Evolutionary conservation across 2,888 invertebrate species (phyloP).

Genomic region (Ochropleura plecta): DNA sequence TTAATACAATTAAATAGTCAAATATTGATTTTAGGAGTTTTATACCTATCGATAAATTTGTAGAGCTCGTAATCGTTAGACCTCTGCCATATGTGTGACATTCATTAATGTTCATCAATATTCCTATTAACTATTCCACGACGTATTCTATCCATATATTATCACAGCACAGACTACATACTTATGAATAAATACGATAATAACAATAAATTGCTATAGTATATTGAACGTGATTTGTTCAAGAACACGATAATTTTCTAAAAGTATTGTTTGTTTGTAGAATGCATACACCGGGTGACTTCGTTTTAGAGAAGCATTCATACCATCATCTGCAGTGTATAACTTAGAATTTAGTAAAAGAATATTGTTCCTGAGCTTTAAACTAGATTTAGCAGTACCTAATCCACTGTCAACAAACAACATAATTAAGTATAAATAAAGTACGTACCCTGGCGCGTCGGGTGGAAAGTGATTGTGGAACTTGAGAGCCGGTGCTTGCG

Average conservation of each 20-base stretch:
- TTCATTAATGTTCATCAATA: slow-evolving; percentile 63
- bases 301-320: background rate
- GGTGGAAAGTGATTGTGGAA: slow-evolving; percentile 98
- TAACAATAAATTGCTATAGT: slow-evolving; percentile 53
- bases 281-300: background rate
- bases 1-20: slow-evolving; percentile 42
- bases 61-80: slow-evolving; percentile 30
- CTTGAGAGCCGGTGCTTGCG: slow-evolving; percentile 96
- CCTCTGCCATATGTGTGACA: slow-evolving; percentile 45
- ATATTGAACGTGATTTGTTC: slow-evolving; percentile 36
- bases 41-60: slow-evolving; percentile 35
- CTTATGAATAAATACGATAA: slow-evolving; percentile 46
- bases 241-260: slow-evolving; percentile 24
- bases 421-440: slow-evolving; percentile 12
- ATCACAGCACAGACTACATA: slow-evolving; percentile 51
- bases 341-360: background rate
- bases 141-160: slow-evolving; percentile 56
- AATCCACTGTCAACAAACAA: background rate
- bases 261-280: background rate
- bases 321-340: background rate
- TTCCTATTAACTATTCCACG: slow-evolving; percentile 64
- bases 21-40: slow-evolving; percentile 46
- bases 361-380: background rate
- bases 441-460: slow-evolving; percentile 94
- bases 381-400: background rate